These are phyloP conservation scores for Orcinus orca DNA, from an alignment of 2,113 vertebrate species.

Conservation along the genomic window DNA sequence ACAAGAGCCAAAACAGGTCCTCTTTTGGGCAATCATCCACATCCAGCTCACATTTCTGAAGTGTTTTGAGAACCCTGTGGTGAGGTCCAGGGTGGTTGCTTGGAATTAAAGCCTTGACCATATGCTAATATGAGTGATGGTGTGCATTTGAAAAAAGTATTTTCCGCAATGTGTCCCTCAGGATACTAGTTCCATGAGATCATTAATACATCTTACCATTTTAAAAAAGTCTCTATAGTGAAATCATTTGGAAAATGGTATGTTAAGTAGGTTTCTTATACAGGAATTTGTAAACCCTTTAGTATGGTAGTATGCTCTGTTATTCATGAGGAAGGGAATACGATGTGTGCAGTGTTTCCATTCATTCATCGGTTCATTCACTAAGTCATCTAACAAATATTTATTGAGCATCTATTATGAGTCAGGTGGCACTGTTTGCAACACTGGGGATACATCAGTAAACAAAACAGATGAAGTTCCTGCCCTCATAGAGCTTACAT, in stretches of 20 bases:
- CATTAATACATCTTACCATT: too few relatives aligned
- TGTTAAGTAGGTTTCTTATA: neutral
- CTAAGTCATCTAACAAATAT: neutral
- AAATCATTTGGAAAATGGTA: neutral
- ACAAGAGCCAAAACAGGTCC: neutral
- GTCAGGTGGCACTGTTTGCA: neutral
- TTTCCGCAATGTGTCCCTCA: neutral
- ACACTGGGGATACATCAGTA: neutral
- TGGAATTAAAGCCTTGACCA: neutral
- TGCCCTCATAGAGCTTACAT: neutral
- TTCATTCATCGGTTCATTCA: neutral
- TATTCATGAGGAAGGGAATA: neutral
- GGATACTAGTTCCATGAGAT: neutral
- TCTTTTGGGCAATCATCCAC: neutral
- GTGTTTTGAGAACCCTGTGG: neutral
- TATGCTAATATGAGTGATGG: neutral
- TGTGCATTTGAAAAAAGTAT: neutral
- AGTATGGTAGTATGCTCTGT: neutral
- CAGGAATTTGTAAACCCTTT: neutral
- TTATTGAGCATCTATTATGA: neutral
- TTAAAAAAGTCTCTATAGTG: neutral
- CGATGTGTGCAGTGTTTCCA: neutral
- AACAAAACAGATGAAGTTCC: slow-evolving; percentile 21
- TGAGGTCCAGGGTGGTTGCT: neutral
- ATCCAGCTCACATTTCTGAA: neutral